Base-by-base conservation (phyloP, 2,888 invertebrate species). In the Rapana venosa region DNA sequence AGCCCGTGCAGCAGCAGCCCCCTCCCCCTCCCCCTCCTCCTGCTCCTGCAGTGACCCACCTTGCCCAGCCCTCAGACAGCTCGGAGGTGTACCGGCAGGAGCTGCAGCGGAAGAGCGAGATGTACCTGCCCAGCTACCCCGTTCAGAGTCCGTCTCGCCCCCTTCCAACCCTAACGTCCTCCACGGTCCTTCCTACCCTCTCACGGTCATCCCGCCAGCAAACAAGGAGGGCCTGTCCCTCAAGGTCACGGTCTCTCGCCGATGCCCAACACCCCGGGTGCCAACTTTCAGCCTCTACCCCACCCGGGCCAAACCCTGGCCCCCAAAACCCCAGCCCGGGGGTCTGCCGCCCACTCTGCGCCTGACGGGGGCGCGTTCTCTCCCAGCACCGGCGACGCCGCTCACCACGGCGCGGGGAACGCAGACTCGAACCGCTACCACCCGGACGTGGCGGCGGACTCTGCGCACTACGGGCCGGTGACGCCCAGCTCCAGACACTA, bases 61-160 rank as follows among this genome's bases (percentile, higher is more conserved):
- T 92, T 81, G 87, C 84, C 79, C 70, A 92, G 91, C 85, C 91
- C 74, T 89, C 92, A 88, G 77, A 83, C 79, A 87, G 87, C 22
- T 90, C 90, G 2, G 90, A 91, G 61, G 87, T 91, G 6, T 92
- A 92, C 74, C 81, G 92, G 26, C 89, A 92, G 58, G 91, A 91
- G 36, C 91, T 92, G 70, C 91, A 91, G 90, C 90, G 90, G 36
- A 92, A 91, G 87, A 92, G 92, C 90, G 92, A 92, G 81, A 85
- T 90, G 90, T 92, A 91, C 87, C 66, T 92, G 26, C 88, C 70
- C 32, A 88, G 85, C 32, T 87, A 83, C 58, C 90, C 87, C 30
- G 47, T 15, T 36, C 79, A 32, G 35, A 86, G 58, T 47, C 87
- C 87, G 5, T 83, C 20, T 83, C 81, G 4, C 81, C 81, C 36